These are phyloP conservation scores for Calcarius lapponicus DNA, from an alignment of 2,797 vertebrate genomes.

Conservation along the genomic window DNA sequence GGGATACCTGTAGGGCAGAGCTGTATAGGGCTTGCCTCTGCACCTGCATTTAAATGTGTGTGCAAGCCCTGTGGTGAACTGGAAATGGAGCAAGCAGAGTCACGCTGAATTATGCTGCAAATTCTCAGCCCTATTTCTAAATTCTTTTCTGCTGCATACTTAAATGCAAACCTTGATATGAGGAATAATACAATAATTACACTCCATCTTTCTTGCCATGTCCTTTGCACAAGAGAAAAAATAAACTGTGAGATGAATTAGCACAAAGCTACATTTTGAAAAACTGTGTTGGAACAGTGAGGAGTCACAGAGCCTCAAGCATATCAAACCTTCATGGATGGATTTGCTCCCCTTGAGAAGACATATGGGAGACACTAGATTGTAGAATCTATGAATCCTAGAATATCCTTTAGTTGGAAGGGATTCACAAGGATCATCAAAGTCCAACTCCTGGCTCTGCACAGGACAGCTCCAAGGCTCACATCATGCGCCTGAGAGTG, in stretches of 20 bases:
- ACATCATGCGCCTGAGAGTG: neutral
- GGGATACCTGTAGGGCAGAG: neutral
- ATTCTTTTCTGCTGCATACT: neutral
- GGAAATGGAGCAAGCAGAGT: neutral
- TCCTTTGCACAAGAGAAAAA: neutral
- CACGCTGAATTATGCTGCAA: neutral
- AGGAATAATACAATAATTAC: neutral
- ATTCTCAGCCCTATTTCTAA: neutral
- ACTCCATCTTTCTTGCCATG: neutral
- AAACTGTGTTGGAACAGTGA: neutral
- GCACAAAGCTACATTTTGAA: neutral
- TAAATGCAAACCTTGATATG: neutral
- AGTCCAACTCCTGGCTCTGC: neutral
- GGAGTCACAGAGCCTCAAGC: neutral
- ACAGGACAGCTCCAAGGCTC: neutral
- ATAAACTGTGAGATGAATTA: neutral
- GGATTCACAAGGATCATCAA: neutral
- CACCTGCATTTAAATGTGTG: neutral
- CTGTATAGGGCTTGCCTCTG: rapidly evolving
- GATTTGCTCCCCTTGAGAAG: neutral
- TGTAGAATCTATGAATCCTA: neutral
- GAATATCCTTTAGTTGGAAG: neutral
- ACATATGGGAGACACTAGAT: neutral
- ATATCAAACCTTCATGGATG: neutral
- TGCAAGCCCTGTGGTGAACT: neutral